Evolutionary conservation across 2,888 invertebrate genomes (phyloP), one percentile per base, ranked within the genome.

Genomic region (Alloplasta piceator): DNA sequence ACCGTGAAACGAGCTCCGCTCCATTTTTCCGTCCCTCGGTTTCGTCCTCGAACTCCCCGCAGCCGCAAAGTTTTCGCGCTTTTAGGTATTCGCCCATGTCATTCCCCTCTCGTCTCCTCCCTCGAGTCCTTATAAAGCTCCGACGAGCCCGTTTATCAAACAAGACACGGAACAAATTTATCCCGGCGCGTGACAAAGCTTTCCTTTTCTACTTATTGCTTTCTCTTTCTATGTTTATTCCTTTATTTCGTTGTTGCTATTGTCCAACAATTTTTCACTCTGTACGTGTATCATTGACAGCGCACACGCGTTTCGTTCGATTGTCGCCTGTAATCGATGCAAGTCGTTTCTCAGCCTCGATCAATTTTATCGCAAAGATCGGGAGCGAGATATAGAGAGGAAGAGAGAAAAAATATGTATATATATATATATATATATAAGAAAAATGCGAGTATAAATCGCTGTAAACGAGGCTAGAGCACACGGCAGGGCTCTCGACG

Each of bases 311-410:
- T 2, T 52, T 52, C 14, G 12, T 52, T 52, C 14, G 12, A 5
- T 6, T 14, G 52, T 55, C 39, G 55, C 64, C 36, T 26, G 38
- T 14, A 56, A 64, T 64, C 46, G 64, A 74, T 56, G 73, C 26
- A 52, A 73, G 63, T 52, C 41, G 71, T 48, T 60, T 9, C 1
- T 43, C 43, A 63, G 50, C 64, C 56, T 64, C 64, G 56, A 55
- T 74, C 48, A 64, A 74, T 74, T 26, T 74, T 74, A 74, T 74
- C 73, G 46, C 64, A 26, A 26, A 26, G 64, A 74, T 74, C 12
- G 64, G 56, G n/a, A 74, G 46, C 56, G 46, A 73, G 73, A 73
- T 73, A 74, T 36, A 56, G 64, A 66, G n/a, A 55, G 26, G 55
- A 60, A 6, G 14, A 60, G 43, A 64, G 43, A n/a, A 9, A 48